A percentile compares a stretch with the other conserved stretches of the same genome.
Evolutionary conservation across 2,113 vertebrate species (phyloP).

Genomic region (Nycticebus coucang): DNA sequence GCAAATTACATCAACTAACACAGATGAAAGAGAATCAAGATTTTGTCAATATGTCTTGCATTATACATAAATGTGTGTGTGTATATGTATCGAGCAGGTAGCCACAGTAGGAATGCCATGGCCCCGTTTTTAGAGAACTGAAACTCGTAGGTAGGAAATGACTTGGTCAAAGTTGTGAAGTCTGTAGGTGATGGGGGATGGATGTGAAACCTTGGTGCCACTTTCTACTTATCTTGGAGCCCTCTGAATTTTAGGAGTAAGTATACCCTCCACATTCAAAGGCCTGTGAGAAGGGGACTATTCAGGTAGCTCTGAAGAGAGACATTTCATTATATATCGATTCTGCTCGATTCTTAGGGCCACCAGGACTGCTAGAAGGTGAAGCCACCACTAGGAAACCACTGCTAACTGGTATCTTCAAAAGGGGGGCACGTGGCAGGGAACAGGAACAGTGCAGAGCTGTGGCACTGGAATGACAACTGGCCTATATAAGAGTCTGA

Average conservation of each 20-base stretch:
- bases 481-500: not conserved
- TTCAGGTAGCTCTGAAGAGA: not conserved
- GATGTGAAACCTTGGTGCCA: not conserved
- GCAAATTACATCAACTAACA: not conserved
- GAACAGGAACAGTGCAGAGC: not conserved
- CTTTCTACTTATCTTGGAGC: not conserved
- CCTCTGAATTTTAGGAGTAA: not conserved
- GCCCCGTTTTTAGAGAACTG: not conserved
- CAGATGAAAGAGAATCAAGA: not conserved
- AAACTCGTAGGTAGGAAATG: not conserved
- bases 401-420: not conserved
- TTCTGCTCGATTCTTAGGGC: not conserved
- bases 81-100: not conserved
- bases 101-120: not conserved
- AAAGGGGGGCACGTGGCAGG: not conserved
- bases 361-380: not conserved
- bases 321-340: not conserved
- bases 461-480: not conserved
- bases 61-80: no score
- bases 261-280: not conserved
- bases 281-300: not conserved
- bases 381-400: not conserved
- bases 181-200: not conserved
- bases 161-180: not conserved
- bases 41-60: not conserved